Evolutionary conservation across 2,888 invertebrate genomes (phyloP).

Genomic region (Neuroscelio doddi): DNA sequence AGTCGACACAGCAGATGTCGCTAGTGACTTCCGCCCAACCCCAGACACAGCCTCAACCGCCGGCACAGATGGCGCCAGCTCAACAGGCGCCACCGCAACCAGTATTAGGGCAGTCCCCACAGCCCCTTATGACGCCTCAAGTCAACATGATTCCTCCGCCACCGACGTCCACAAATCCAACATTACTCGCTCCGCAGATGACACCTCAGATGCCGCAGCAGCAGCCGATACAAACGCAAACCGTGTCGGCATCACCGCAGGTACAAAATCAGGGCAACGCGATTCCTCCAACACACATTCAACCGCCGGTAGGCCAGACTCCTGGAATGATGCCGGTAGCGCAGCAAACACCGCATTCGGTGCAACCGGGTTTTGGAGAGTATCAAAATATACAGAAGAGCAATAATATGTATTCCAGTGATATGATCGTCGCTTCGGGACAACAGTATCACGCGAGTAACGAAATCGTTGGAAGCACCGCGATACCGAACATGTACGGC

Average conservation of each 20-base stretch:
- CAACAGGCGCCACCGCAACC: slow-evolving; percentile 36
- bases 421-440: slow-evolving; percentile 61
- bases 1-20: slow-evolving; percentile 1
- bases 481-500: slow-evolving; percentile 64
- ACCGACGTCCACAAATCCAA: slow-evolving; percentile 12
- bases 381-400: slow-evolving; percentile 63
- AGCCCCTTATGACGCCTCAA: slow-evolving; percentile 48
- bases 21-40: slow-evolving; percentile 35
- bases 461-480: slow-evolving; percentile 62
- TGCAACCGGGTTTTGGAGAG: slow-evolving; percentile 57
- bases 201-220: slow-evolving; percentile 52
- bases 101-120: slow-evolving; percentile 47
- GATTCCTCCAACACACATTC: slow-evolving; percentile 50
- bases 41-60: slow-evolving; percentile 41
- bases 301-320: slow-evolving; percentile 54
- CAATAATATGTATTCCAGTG: slow-evolving; percentile 60
- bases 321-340: slow-evolving; percentile 52
- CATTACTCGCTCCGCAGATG: slow-evolving; percentile 8
- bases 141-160: slow-evolving; percentile 21
- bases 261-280: slow-evolving; percentile 52
- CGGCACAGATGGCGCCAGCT: slow-evolving; percentile 32
- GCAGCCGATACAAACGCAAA: slow-evolving; percentile 51
- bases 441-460: slow-evolving; percentile 60
- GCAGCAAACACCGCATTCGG: slow-evolving; percentile 50
- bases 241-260: slow-evolving; percentile 36